Conservation (phyloP, 2,797 vertebrate species). For the Buphagus erythrorhynchus region DNA sequence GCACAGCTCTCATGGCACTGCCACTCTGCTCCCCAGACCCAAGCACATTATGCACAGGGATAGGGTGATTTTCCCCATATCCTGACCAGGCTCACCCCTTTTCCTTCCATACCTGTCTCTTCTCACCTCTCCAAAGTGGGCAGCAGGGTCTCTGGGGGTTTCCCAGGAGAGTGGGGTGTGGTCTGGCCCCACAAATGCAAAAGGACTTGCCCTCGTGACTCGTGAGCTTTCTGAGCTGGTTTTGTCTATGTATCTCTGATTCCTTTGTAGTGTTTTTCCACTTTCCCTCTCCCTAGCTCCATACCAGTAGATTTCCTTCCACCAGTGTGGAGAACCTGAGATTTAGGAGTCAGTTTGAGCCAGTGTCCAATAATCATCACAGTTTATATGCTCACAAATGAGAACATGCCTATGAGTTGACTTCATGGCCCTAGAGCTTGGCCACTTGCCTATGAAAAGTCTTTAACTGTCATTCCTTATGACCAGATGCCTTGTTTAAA, state of each 20-base stretch:
- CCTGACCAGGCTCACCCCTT: not conserved
- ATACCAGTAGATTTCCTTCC: not conserved
- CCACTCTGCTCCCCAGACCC: not conserved
- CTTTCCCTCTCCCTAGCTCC: not conserved
- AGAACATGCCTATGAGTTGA: not conserved
- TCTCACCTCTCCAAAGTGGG: not conserved
- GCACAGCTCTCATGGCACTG: not conserved
- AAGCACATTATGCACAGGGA: not conserved
- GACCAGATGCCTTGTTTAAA: not conserved
- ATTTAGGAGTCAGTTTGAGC: not conserved
- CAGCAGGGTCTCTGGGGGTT: not conserved
- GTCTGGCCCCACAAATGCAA: not conserved
- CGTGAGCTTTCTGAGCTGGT: not conserved
- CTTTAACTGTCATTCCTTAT: not conserved
- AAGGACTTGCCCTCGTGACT: not conserved
- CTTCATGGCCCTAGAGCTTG: not conserved
- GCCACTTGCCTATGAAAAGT: not conserved
- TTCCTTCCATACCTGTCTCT: not conserved
- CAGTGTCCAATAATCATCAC: not conserved
- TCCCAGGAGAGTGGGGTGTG: not conserved
- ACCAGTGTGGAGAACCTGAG: not conserved
- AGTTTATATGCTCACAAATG: not conserved
- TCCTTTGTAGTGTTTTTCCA: not conserved
- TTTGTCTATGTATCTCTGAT: not conserved
- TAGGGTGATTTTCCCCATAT: not conserved